phyloP scores from a whole-genome alignment of 2,888 invertebrate species.

The Oegoconia quadripuncta region DNA sequence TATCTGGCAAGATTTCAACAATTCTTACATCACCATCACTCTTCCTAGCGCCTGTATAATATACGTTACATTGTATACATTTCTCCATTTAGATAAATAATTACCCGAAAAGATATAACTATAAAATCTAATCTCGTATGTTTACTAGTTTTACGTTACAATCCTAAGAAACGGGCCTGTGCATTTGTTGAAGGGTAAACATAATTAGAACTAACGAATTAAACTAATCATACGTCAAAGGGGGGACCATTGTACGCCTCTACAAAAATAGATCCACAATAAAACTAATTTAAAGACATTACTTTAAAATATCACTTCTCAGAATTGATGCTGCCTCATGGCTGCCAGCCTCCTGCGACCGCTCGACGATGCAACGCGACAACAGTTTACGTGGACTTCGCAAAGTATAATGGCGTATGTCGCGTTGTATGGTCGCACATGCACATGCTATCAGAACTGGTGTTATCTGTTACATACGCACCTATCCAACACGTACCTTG shows the following conservation, averaged over 20 bases:
- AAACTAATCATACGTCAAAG: slow-evolving; percentile 27
- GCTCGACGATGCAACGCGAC: background rate
- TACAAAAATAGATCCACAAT: slow-evolving; percentile 48
- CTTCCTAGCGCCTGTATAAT: slow-evolving; percentile 44
- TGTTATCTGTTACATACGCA: background rate
- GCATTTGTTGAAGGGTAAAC: slow-evolving; percentile 37
- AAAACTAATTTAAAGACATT: slow-evolving; percentile 37
- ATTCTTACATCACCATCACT: slow-evolving; percentile 44
- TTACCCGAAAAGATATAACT: slow-evolving; percentile 64
- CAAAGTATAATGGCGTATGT: too few species aligned
- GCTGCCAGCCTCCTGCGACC: slow-evolving; percentile 27
- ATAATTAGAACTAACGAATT: slow-evolving; percentile 22
- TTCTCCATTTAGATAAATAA: slow-evolving; percentile 59
- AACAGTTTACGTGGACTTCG: too few species aligned
- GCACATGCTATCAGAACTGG: background rate
- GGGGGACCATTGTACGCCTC: slow-evolving; percentile 26
- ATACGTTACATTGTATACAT: slow-evolving; percentile 65
- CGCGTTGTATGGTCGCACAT: too few species aligned
- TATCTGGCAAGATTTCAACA: slow-evolving; percentile 70
- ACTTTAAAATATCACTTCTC: slow-evolving; percentile 58
- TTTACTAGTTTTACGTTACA: slow-evolving; percentile 46
- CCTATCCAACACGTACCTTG: background rate
- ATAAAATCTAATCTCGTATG: slow-evolving; percentile 69
- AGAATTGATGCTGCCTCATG: slow-evolving; percentile 47
- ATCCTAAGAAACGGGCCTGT: slow-evolving; percentile 47